Evolutionary conservation across 2,797 vertebrate genomes (phyloP), one percentile per base, ranked within the genome.

Genomic region (Gallinago solitaria): DNA sequence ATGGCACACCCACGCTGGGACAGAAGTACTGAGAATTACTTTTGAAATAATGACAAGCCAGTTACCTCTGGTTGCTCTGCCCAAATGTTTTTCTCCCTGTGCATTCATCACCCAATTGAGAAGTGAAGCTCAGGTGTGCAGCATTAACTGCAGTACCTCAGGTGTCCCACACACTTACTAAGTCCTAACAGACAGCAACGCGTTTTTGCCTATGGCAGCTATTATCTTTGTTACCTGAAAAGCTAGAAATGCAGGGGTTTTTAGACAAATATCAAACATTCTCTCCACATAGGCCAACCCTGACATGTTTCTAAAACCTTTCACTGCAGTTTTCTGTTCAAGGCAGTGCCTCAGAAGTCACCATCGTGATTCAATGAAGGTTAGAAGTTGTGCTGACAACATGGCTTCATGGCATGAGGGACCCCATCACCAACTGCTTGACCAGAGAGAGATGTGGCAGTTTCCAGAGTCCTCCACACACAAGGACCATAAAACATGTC

Each of bases 1-100:
- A 35, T 0, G 20, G 48, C 24, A 1, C 10, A 51, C 9, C 5
- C 1, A 0, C 45, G 60, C 61, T n/a, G 3, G 0, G 43, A n/a
- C 16, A 78, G 23, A 54, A 57, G 33, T 10, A 45, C 30, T 9
- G 16, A 78, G 68, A 63, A 76, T 21, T 21, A 17, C 39, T 83
- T 63, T 1, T 54, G 39, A 63, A 47, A 35, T 74, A 65, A 5
- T 35, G 63, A 17, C 5, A 12, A 7, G 43, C 23, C 60, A 65
- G 39, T 33, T 4, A 59, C 9, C 39, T 53, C 71, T 45, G n/a
- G 19, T 33, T 79, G 56, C 64, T 64, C 33, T 37, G 9, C 3
- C 1, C 70, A 85, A 63, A 43, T 9, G 5, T 33, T 91, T 35
- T 48, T 75, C 57, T 70, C 30, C 48, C 43, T 15, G 6, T 4